These are phyloP conservation scores for Platycercus adscitus DNA, from an alignment of 2,113 vertebrate species.

Conservation along the genomic window DNA sequence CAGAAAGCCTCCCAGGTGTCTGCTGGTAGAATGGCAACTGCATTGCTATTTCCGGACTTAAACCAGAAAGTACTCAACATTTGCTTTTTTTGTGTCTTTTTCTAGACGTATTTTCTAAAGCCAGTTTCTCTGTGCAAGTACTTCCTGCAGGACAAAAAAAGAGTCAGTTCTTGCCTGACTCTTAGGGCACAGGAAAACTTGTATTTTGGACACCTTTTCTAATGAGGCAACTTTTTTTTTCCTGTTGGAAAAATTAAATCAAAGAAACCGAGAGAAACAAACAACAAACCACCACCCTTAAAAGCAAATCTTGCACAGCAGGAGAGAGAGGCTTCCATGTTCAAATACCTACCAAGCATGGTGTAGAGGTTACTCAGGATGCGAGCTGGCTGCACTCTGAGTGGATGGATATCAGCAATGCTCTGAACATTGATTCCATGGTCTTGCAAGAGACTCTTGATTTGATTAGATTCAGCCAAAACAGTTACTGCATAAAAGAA, in stretches of 20 bases:
- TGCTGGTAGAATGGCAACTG: not conserved
- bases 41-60: not conserved
- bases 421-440: constrained; percentile 86
- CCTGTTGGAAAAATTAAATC: not conserved
- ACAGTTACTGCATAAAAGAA: constrained; percentile 83
- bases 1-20: not conserved
- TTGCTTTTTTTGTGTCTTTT: not conserved
- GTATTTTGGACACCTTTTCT: not conserved
- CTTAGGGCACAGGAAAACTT: not conserved
- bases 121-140: not conserved
- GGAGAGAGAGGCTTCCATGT: not conserved
- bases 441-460: constrained; percentile 84
- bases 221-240: not conserved
- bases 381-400: constrained; percentile 91
- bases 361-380: constrained; percentile 96
- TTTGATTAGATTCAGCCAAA: constrained; percentile 88
- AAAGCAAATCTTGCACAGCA: not conserved
- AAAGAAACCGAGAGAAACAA: not conserved
- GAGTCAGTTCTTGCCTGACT: not conserved
- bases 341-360: constrained; percentile 84
- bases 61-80: not conserved
- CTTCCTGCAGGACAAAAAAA: not conserved
- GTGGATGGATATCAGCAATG: constrained; percentile 85
- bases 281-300: not conserved
- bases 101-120: not conserved